Base-by-base conservation (phyloP, 2,888 invertebrate species). In the Griposia aprilina region DNA sequence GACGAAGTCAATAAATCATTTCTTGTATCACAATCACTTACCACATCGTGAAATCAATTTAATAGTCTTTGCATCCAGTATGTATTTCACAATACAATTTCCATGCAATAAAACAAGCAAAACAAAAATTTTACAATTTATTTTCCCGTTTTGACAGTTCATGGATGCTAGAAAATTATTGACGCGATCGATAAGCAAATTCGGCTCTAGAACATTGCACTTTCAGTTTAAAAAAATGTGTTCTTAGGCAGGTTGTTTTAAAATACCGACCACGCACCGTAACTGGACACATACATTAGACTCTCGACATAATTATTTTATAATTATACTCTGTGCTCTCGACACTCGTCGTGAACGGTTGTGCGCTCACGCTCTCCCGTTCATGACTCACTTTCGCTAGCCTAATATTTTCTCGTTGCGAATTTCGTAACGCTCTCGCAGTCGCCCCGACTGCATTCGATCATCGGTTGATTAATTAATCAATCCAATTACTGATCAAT, bases 31-130 rank as follows among this genome's bases (percentile, higher is more conserved):
- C 13, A 48, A 17, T 48, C 2, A 69, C 87, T 70, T 70, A 87
- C 86, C 86, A 87, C 86, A 85, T 86, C 48, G 72, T 79, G 79
- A 89, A 70, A 71, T 76, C 62, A 68, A 77, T 73, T n/a, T 15
- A 69, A 41, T 45, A 57, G 36, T 50, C 15, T 82, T 75, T 45
- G 57, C 72, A 80, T 80, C 55, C 36, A 76, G 50, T 75, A 68
- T 72, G 50, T 75, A 70, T 72, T 72, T 69, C 13, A 73, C 57
- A 57, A 60, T 50, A 36, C 10, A 66, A 69, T 50, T 68, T 36
- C 11, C 45, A 52, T 57, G 30, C 57, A 74, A 15, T 55, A 48
- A 13, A 57, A 59, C 41, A 65, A 81, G 65, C 87, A 75, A 79
- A 87, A 86, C 78, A 84, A 79, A 59, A 65, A 36, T 66, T 68